These are phyloP conservation scores for Neopipo cinnamomea DNA, from an alignment of 2,113 vertebrate species.

Conservation along the genomic window DNA sequence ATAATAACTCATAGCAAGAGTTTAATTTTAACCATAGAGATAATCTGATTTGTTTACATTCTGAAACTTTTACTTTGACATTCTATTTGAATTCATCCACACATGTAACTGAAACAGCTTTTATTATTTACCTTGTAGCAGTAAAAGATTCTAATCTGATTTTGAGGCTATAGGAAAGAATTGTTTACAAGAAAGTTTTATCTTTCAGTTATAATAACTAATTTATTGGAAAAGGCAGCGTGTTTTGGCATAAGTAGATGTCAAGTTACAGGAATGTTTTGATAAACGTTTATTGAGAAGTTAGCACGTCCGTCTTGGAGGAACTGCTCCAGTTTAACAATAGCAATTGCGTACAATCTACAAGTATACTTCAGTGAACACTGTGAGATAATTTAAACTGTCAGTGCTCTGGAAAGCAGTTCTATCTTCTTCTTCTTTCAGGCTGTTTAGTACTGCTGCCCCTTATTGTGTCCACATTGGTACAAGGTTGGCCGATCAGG, in stretches of 20 bases:
- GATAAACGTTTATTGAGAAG: neutral
- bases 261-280: neutral
- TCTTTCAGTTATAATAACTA: neutral
- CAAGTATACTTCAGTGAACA: neutral
- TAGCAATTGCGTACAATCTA: neutral
- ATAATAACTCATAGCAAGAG: neutral
- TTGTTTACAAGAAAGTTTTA: neutral
- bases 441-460: neutral
- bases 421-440: neutral
- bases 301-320: neutral
- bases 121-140: neutral
- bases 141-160: neutral
- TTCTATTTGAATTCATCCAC: neutral
- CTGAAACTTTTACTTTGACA: neutral
- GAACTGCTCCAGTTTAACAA: neutral
- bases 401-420: neutral
- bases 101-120: neutral
- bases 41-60: neutral
- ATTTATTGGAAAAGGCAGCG: neutral
- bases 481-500: neutral
- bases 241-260: neutral
- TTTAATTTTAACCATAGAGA: neutral
- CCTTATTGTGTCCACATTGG: neutral
- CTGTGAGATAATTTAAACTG: neutral
- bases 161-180: neutral